These are phyloP conservation scores for Callorhinus ursinus DNA, from an alignment of 2,113 vertebrate genomes.

Conservation along the genomic window DNA sequence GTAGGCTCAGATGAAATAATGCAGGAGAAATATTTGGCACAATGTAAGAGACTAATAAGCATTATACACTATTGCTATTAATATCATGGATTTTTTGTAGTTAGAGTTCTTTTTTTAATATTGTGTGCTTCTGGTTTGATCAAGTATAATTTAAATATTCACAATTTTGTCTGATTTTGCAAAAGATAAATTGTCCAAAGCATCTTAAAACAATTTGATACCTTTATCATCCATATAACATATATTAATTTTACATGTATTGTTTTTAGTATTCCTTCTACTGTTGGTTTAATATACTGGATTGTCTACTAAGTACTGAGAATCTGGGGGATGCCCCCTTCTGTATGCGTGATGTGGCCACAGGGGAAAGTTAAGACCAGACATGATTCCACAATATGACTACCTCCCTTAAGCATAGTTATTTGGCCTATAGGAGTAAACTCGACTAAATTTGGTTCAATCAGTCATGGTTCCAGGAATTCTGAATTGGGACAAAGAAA, in stretches of 20 bases:
- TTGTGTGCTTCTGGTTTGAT: not conserved
- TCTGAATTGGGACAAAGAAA: not conserved
- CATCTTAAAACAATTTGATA: not conserved
- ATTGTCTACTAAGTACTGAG: not conserved
- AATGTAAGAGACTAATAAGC: not conserved
- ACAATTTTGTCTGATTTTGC: not conserved
- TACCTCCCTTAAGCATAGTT: not conserved
- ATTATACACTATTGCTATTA: not conserved
- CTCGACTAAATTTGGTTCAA: not conserved
- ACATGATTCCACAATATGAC: not conserved
- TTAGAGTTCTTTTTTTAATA: not conserved
- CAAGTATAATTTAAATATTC: not conserved
- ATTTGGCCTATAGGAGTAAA: not conserved
- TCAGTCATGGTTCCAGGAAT: not conserved
- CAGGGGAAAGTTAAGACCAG: not conserved
- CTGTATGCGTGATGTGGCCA: too few relatives aligned
- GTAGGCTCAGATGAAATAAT: not conserved
- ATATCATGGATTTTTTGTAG: not conserved
- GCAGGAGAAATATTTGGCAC: not conserved
- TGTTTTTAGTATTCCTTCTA: not conserved
- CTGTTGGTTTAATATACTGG: not conserved
- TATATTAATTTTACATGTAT: not conserved
- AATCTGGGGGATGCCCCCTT: not conserved
- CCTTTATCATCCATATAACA: not conserved
- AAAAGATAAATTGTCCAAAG: not conserved